A percentile compares a stretch with the other conserved stretches of the same genome.
phyloP scores from a whole-genome alignment of 2,113 vertebrate genomes.

The Ranitomeya imitator region DNA sequence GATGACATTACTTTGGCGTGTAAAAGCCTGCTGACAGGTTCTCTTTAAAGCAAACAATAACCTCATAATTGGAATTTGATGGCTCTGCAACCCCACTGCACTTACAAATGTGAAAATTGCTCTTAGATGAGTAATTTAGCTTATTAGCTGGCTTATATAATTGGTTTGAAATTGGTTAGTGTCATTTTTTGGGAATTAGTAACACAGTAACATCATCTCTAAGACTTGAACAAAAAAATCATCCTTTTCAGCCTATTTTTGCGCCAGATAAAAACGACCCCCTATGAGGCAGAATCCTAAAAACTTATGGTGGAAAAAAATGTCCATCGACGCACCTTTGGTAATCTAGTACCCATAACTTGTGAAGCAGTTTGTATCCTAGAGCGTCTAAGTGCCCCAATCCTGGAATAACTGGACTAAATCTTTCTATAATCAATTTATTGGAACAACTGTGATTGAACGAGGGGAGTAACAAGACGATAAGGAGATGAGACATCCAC shows the following conservation, averaged over 20 bases:
- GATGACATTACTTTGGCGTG: too few relatives aligned
- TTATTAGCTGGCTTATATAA: not conserved
- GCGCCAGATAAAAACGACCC: too few relatives aligned
- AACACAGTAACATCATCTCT: too few relatives aligned
- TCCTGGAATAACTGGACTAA: not conserved
- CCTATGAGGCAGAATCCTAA: too few relatives aligned
- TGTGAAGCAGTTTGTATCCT: not conserved
- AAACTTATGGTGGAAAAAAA: too few relatives aligned
- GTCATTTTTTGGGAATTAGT: not conserved
- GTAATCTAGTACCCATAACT: too few relatives aligned
- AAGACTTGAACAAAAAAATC: too few relatives aligned
- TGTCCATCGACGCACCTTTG: too few relatives aligned
- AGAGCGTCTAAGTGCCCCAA: not conserved
- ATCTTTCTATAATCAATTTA: not conserved
- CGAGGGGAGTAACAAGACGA: not conserved
- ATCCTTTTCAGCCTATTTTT: too few relatives aligned
- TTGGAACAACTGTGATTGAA: not conserved
- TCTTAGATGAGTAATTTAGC: not conserved
- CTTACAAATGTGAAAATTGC: not conserved
- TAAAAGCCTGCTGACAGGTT: too few relatives aligned
- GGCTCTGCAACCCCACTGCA: not conserved
- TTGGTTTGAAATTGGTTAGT: not conserved
- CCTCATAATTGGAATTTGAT: not conserved
- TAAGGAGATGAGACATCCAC: not conserved
- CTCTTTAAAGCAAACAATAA: not conserved